These are phyloP conservation scores for Dendrocincla tyrannina DNA, from an alignment of 2,797 vertebrate genomes.

Conservation along the genomic window DNA sequence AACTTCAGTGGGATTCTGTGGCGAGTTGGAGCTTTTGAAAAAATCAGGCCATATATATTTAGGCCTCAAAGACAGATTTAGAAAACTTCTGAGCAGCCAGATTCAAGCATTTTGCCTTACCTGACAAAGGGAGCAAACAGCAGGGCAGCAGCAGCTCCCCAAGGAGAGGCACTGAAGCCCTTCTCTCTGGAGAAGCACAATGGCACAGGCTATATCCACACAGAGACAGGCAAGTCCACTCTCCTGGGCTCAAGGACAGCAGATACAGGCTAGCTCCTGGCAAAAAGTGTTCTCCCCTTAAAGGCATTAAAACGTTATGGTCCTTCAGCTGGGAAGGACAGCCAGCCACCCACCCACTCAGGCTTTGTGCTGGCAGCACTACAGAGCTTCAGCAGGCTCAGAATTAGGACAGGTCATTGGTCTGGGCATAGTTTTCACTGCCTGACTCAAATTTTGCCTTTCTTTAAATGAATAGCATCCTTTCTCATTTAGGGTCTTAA, in stretches of 20 bases:
- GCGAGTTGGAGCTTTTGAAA: neutral
- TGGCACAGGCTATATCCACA: neutral
- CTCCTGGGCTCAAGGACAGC: neutral
- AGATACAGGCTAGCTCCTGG: neutral
- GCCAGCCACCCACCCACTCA: neutral
- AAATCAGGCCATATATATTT: slow-evolving; percentile 33
- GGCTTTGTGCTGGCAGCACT: neutral
- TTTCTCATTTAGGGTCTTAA: neutral
- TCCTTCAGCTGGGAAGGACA: neutral
- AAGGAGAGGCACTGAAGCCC: neutral
- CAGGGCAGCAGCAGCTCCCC: neutral
- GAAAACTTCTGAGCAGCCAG: slow-evolving; percentile 4
- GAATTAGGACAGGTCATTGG: neutral
- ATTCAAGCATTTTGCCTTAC: neutral
- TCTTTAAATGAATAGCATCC: neutral
- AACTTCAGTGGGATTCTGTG: neutral
- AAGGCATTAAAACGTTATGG: neutral
- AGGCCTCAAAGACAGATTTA: neutral
- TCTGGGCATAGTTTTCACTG: neutral
- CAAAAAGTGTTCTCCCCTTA: neutral
- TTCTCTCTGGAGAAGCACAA: neutral
- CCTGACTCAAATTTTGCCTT: neutral
- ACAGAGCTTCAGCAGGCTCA: neutral
- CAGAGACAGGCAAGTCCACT: neutral
- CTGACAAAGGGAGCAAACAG: neutral